Evolutionary conservation across 1,140 invertebrate genomes (phyloP), one percentile per base, ranked within the genome.

Genomic region (Homarus americanus): DNA sequence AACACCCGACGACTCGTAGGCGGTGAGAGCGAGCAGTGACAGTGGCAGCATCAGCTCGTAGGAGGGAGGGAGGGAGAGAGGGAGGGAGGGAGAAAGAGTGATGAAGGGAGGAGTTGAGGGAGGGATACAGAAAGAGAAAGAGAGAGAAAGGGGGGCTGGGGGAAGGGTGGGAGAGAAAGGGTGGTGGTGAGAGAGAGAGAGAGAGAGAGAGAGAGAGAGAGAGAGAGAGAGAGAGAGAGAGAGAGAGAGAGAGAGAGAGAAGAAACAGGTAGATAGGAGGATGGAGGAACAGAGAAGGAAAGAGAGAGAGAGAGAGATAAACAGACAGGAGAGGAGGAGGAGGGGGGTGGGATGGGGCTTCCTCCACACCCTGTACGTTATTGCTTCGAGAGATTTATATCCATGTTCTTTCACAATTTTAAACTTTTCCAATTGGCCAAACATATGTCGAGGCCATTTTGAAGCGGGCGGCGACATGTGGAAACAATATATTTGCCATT

Each of bases 351-450:
- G n/a, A n/a, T n/a, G n/a, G n/a, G n/a, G n/a, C 44, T 49, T 15
- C 32, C 63, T 69, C 63, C 28, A 5, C 20, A 12, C 79, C 79
- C 44, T 28, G 73, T 73, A 63, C 82, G 91, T 89, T 92, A 92
- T 92, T 92, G 91, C 91, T 82, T 79, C 58, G 53, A 73, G 58
- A 92, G 91, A 92, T 92, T 92, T 92, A 92, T 92, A 79, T 90
- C 87, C 76, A 80, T 88, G 91, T 92, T 89, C 85, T 87, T 92
- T 92, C 91, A 89, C 91, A 92, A 92, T 92, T 92, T 92, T 92
- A 92, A 92, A 92, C 87, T 92, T 92, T 92, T 92, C 91, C 91
- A 92, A 92, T 92, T 92, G 91, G 91, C 87, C 91, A 92, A 92
- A 92, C 91, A 92, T 92, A 92, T 92, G 91, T 92, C 91, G 91